Conservation (phyloP, 2,888 invertebrate species). For the Scaptomyza parva region DNA sequence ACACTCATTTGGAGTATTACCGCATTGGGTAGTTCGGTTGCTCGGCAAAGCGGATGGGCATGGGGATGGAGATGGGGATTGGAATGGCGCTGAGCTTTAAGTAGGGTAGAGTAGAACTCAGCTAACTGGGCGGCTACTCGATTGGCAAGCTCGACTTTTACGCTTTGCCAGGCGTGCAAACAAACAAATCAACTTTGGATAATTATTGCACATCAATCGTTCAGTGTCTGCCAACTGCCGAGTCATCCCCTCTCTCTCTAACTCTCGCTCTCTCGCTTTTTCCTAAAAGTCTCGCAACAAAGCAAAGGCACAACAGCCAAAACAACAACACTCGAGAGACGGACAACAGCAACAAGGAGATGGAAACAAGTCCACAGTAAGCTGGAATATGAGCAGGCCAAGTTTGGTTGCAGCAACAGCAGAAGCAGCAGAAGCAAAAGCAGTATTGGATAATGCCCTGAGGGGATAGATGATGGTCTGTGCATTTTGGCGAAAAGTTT, state of each 20-base stretch:
- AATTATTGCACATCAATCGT: conserved; percentile 83
- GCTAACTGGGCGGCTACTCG: conserved; percentile 41
- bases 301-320: conserved; percentile 49
- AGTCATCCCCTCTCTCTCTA: conserved; percentile 35
- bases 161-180: conserved; percentile 77
- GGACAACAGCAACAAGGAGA: conserved; percentile 1
- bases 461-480: conserved; percentile 58
- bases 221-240: conserved; percentile 61
- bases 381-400: background rate
- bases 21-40: conserved; percentile 34
- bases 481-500: conserved; percentile 72
- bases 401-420: conserved; percentile 1
- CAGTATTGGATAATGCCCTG: conserved; percentile 41
- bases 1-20: conserved; percentile 70
- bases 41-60: background rate
- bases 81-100: background rate
- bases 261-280: too few species aligned
- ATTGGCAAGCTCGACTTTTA: conserved; percentile 77
- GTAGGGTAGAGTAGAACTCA: background rate
- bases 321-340: background rate
- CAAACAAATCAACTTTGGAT: conserved; percentile 83
- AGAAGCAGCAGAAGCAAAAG: conserved; percentile 12
- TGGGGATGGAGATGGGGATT: background rate
- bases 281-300: conserved; percentile 50
- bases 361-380: background rate